Evolutionary conservation across 1,140 invertebrate species (phyloP).

Genomic region (Drosophila lini): DNA sequence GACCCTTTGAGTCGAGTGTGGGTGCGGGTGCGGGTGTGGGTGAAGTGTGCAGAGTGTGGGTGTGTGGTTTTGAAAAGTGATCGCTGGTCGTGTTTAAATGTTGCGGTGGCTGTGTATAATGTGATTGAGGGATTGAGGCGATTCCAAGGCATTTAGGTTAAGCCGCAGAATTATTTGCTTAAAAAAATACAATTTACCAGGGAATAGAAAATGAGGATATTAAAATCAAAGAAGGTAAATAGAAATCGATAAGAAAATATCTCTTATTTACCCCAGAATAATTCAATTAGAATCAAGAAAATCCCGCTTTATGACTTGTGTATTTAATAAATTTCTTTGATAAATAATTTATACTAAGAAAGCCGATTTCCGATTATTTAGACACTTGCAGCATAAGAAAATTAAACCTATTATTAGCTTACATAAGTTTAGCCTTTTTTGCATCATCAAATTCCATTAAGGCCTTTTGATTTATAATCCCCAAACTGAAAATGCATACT

Average conservation of each 20-base stretch:
- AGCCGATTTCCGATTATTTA: not conserved
- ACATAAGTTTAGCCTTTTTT: not conserved
- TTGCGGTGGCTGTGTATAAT: constrained; percentile 41
- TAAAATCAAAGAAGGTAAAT: not conserved
- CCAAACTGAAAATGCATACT: not conserved
- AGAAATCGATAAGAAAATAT: not conserved
- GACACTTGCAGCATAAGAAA: not conserved
- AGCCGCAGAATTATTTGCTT: not conserved
- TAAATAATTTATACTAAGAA: not conserved
- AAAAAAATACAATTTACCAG: not conserved
- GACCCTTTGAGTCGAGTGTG: constrained; percentile 44
- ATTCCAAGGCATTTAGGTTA: constrained; percentile 8
- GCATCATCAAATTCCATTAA: constrained; percentile 13
- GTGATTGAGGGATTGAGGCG: constrained; percentile 45
- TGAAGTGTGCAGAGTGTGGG: not conserved
- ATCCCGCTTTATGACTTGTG: not conserved
- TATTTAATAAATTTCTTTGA: not conserved
- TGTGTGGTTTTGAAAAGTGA: constrained; percentile 30
- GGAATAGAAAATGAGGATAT: not conserved
- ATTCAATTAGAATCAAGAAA: not conserved
- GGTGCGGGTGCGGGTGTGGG: not conserved
- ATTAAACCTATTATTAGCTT: not conserved
- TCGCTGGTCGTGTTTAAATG: constrained; percentile 41
- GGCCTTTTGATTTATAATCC: constrained; percentile 13
- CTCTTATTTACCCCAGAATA: no score